Percentiles rank a stretch among this genome's conserved stretches.
Conservation (phyloP, 2,888 invertebrate species). For the Tipula unca region DNA sequence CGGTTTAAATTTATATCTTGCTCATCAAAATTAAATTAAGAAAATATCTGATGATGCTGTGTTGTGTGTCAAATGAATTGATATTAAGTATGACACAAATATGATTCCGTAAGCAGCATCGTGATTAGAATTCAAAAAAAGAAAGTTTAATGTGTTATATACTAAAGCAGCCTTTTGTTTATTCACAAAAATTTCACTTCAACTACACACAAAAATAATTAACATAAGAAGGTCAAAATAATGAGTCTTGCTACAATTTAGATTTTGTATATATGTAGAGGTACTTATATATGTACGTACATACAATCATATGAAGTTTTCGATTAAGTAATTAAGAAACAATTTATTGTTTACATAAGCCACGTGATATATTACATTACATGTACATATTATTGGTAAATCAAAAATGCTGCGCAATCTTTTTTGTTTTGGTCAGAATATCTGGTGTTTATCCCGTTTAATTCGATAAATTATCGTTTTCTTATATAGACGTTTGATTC, state of each 20-base stretch:
- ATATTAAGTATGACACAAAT: not conserved
- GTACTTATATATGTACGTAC: too few relatives aligned
- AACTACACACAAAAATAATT: not conserved
- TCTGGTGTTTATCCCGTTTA: not conserved
- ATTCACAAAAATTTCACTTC: not conserved
- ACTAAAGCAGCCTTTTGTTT: not conserved
- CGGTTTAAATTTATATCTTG: not conserved
- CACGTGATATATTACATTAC: not conserved
- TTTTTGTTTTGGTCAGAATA: not conserved
- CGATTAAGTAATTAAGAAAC: not conserved
- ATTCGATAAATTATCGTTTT: not conserved
- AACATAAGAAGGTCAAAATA: slow-evolving; percentile 14
- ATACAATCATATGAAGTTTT: too few relatives aligned
- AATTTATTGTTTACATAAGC: not conserved
- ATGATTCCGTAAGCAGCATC: not conserved
- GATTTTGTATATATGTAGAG: not conserved
- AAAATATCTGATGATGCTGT: not conserved
- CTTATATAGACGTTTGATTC: not conserved
- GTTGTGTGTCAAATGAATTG: not conserved
- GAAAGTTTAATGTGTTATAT: not conserved
- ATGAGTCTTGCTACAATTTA: not conserved
- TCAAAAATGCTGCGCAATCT: not conserved
- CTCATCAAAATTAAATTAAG: not conserved
- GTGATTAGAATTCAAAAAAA: not conserved
- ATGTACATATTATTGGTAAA: not conserved